These are phyloP conservation scores for Xiphophorus couchianus DNA, from an alignment of 2,113 vertebrate species.

Conservation along the genomic window DNA sequence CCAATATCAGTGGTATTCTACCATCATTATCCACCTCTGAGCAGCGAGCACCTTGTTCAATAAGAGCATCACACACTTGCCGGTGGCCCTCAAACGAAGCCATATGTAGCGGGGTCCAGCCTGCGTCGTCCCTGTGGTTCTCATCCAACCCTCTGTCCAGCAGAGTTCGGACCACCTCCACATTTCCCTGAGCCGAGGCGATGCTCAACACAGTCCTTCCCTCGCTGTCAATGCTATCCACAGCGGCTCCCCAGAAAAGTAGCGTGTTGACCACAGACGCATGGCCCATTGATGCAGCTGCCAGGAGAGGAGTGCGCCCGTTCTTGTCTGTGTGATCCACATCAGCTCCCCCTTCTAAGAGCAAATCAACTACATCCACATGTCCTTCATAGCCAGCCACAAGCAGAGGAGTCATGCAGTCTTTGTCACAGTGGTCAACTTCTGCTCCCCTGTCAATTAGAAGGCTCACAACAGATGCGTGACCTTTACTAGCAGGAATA, in stretches of 20 bases:
- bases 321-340: slow-evolving; percentile 98
- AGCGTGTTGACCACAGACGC: slow-evolving; percentile 95
- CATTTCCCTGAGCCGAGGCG: slow-evolving; percentile 95
- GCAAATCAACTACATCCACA: slow-evolving; percentile 94
- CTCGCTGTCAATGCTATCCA: slow-evolving; percentile 97
- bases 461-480: slow-evolving; percentile 94
- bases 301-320: slow-evolving; percentile 93
- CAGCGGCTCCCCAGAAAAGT: slow-evolving; percentile 96
- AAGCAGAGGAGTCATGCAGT: slow-evolving; percentile 96
- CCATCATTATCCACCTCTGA: slow-evolving; percentile 96
- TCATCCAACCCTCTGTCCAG: slow-evolving; percentile 97
- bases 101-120: slow-evolving; percentile 99
- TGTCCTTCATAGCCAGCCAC: slow-evolving; percentile 98
- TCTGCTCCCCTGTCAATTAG: slow-evolving; percentile 94
- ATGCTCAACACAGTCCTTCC: slow-evolving; percentile 97
- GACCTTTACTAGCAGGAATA: slow-evolving; percentile 95
- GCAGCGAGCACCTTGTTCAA: slow-evolving; percentile 96
- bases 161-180: slow-evolving; percentile 96
- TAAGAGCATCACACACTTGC: slow-evolving; percentile 93
- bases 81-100: slow-evolving; percentile 96
- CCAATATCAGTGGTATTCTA: slow-evolving; percentile 90
- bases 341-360: slow-evolving; percentile 95
- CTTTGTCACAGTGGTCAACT: slow-evolving; percentile 97
- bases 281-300: slow-evolving; percentile 97
- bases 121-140: slow-evolving; percentile 95